Base-by-base conservation (phyloP, 2,888 invertebrate species). In the Clepsis dumicolana region DNA sequence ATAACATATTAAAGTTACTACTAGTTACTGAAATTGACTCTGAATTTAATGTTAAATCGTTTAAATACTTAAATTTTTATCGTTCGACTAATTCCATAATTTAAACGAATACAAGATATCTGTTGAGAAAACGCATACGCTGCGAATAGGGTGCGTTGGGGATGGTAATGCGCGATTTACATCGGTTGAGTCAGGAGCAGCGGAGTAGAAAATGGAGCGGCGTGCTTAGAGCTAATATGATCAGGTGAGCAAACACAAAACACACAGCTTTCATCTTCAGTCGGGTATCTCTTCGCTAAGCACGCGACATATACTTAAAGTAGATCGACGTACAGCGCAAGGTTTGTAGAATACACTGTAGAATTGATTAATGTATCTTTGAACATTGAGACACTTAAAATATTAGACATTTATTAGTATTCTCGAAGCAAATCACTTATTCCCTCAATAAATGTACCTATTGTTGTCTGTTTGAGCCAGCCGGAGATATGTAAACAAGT, bases 221-320 rank as follows among this genome's bases (percentile, higher is more conserved):
- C 87, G 86, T 88, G 90, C 88, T 89, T 88, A 87, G 80, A 86
- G 87, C 90, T 93, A 91, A 92, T 91, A 87, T 90, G 93, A 92
- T 92, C 91, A 91, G 85, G 86, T 90, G 91, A 88, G 89, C 90
- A 91, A 91, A 91, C 88, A 89, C 88, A 87, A 85, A 87, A 85
- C 84, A 81, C 80, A 78, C 75, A 78, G 92, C 93, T 93, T 93
- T 93, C 92, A 93, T 93, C 93, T 93, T 90, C 91, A 88, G 81
- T 88, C 86, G 84, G 83, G 86, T 90, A 87, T 91, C 83, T 86
- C 85, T 79, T 73, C 73, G 71, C 71, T 75, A 72, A 73, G 75
- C 73, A 72, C 24, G 57, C 70, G 64, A 62, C 64, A 82, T 78
- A 73, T 71, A 71, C 61, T 16, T 32, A 56, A 65, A 10, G 44